A percentile compares a stretch with the other conserved stretches of the same genome.
These are phyloP conservation scores for Galeopsomyia nigrocyanea DNA, from an alignment of 2,888 invertebrate genomes.

Conservation along the genomic window DNA sequence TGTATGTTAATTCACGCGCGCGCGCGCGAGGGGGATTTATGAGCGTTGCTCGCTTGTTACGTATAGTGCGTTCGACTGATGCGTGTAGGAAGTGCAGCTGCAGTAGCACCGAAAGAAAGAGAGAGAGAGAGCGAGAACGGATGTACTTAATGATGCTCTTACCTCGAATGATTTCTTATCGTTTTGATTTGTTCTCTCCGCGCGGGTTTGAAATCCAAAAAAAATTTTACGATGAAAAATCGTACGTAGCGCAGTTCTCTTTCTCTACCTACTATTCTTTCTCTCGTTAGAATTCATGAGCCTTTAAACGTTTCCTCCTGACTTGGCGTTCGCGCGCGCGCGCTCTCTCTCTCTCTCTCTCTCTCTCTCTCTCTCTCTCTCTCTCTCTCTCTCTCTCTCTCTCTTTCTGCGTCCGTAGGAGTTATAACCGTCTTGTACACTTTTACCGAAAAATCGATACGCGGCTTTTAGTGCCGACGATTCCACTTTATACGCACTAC, in stretches of 20 bases:
- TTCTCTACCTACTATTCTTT: background rate
- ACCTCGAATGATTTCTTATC: background rate
- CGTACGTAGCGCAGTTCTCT: too few relatives aligned
- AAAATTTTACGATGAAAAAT: background rate
- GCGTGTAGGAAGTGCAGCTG: background rate
- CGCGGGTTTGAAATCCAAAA: background rate
- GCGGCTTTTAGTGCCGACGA: conserved; percentile 10
- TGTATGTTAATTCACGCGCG: conserved; percentile 2
- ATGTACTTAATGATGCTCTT: background rate
- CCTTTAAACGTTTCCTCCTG: conserved; percentile 14
- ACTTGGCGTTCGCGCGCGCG: background rate
- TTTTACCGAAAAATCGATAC: conserved; percentile 29
- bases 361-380: too few relatives aligned
- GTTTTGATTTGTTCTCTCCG: background rate
- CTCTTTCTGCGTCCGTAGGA: conserved; percentile 1
- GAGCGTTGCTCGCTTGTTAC: conserved; percentile 1
- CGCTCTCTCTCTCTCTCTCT: too few relatives aligned
- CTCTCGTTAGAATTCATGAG: conserved; percentile 16
- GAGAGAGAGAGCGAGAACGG: too few relatives aligned
- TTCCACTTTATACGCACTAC: background rate
- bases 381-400: too few relatives aligned
- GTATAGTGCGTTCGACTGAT: conserved; percentile 11
- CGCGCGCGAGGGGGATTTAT: conserved; percentile 13
- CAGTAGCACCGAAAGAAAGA: too few relatives aligned
- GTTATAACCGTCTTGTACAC: conserved; percentile 27